Conservation (phyloP, 2,888 invertebrate species). For the Mamestra brassicae region DNA sequence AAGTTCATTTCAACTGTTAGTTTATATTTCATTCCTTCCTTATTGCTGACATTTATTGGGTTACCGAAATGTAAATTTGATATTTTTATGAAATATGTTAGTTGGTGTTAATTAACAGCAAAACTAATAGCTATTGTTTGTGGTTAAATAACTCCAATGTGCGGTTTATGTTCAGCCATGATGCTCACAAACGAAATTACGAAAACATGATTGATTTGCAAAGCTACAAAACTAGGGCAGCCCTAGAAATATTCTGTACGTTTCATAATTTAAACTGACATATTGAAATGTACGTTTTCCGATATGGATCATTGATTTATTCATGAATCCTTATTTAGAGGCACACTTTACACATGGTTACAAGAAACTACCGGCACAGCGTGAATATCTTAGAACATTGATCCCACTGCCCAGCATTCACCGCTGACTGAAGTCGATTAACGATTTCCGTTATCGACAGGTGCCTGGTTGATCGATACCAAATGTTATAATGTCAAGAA, state of each 20-base stretch:
- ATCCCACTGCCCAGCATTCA: slow-evolving; percentile 4
- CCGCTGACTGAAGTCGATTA: slow-evolving; percentile 6
- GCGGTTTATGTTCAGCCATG: slow-evolving; percentile 22
- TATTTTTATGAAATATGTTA: slow-evolving; percentile 24
- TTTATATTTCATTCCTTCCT: slow-evolving; percentile 50
- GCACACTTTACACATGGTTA: slow-evolving; percentile 21
- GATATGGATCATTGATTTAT: slow-evolving; percentile 36
- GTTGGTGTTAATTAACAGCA: background rate
- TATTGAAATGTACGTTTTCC: slow-evolving; percentile 28
- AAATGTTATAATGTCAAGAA: slow-evolving; percentile 8
- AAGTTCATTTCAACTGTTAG: slow-evolving; percentile 42
- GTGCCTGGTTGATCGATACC: slow-evolving; percentile 2
- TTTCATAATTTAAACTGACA: slow-evolving; percentile 32
- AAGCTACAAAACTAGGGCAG: background rate
- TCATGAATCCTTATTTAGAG: slow-evolving; percentile 27
- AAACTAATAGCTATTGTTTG: slow-evolving; percentile 7
- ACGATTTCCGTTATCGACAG: slow-evolving; percentile 26
- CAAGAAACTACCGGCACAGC: slow-evolving; percentile 6
- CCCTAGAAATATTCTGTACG: slow-evolving; percentile 1
- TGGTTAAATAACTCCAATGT: background rate
- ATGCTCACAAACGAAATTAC: background rate
- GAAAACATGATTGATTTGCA: slow-evolving; percentile 14
- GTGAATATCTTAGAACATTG: slow-evolving; percentile 21
- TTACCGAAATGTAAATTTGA: slow-evolving; percentile 10
- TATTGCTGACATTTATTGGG: slow-evolving; percentile 19